Conservation (phyloP, 2,888 invertebrate species). For the Phrixothrix hirtus region DNA sequence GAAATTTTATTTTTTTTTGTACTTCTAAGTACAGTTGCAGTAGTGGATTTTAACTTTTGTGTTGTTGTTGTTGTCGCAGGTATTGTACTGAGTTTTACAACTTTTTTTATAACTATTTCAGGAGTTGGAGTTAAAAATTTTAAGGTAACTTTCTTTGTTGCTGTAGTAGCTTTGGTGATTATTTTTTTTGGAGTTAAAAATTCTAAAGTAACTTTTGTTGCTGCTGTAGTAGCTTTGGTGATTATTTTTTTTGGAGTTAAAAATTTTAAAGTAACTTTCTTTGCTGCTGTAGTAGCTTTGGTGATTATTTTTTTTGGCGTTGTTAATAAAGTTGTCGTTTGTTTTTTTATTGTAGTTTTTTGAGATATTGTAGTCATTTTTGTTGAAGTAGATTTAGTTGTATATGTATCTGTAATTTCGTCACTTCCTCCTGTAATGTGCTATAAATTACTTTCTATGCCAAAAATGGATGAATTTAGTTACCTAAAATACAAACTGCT, state of each 20-base stretch:
- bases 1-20: not conserved
- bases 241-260: too few species aligned
- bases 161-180: too few species aligned
- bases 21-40: constrained; percentile 10
- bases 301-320: too few species aligned
- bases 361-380: not conserved
- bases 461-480: constrained; percentile 21
- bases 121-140: too few species aligned
- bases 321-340: not conserved
- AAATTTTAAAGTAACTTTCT: too few species aligned
- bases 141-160: too few species aligned
- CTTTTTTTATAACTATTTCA: too few species aligned
- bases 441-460: not conserved
- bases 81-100: too few species aligned
- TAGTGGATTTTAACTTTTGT: constrained; percentile 14
- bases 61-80: constrained; percentile 7
- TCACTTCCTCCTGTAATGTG: not conserved
- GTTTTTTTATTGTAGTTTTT: not conserved
- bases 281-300: too few species aligned
- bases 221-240: too few species aligned
- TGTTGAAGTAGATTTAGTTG: constrained; percentile 1
- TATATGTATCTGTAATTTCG: not conserved
- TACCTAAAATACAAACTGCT: constrained; percentile 61
- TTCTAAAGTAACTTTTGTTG: too few species aligned
- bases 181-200: too few species aligned